Conservation (phyloP, 2,888 invertebrate genomes). For the Pedicia rivosa region DNA sequence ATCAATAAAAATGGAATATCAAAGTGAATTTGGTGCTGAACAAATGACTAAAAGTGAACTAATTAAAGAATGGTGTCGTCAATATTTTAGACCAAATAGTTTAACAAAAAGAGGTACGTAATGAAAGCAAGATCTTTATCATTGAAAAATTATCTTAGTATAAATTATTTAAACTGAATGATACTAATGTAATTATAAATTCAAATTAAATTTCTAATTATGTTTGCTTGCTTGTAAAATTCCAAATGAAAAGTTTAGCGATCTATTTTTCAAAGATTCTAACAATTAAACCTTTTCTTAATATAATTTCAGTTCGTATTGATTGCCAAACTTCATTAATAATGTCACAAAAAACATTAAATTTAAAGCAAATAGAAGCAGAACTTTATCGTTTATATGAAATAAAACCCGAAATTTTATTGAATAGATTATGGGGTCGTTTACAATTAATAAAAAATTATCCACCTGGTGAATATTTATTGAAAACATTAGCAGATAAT, state of each 20-base stretch:
- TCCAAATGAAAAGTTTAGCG: too few species aligned
- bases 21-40: constrained; percentile 16
- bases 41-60: constrained; percentile 13
- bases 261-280: background rate
- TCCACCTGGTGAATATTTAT: constrained; percentile 9
- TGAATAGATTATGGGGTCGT: constrained; percentile 3
- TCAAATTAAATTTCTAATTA: too few species aligned
- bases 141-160: too few species aligned
- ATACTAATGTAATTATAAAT: too few species aligned
- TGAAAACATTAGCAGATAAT: constrained; percentile 7
- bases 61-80: constrained; percentile 14
- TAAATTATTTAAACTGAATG: too few species aligned
- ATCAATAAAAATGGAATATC: constrained; percentile 16
- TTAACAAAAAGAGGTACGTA: constrained; percentile 12
- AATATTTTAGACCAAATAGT: constrained; percentile 13
- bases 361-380: constrained; percentile 7
- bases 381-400: constrained; percentile 9
- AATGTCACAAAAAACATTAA: constrained; percentile 5
- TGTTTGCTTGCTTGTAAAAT: too few species aligned
- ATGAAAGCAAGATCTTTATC: too few species aligned
- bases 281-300: background rate
- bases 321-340: constrained; percentile 6
- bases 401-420: constrained; percentile 1
- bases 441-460: constrained; percentile 7
- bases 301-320: constrained; percentile 8